These are phyloP conservation scores for Albula glossodonta DNA, from an alignment of 2,113 vertebrate genomes.

Conservation along the genomic window DNA sequence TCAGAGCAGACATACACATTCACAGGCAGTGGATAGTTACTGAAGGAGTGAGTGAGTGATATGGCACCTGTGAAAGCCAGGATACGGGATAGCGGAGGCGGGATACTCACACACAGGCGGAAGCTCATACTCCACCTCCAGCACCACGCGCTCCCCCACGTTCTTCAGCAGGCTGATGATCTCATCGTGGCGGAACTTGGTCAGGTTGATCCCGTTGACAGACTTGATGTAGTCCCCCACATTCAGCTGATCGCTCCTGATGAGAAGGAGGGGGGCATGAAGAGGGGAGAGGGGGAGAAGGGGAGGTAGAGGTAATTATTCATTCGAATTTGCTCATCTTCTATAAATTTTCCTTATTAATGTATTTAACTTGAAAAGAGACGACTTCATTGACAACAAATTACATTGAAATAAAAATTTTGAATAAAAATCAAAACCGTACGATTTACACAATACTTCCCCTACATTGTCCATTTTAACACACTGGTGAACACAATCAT, in stretches of 20 bases:
- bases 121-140: slow-evolving; percentile 96
- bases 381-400: no score
- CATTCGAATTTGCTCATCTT: no score
- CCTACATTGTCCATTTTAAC: no score
- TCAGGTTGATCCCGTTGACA: slow-evolving; percentile 96
- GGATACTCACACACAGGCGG: slow-evolving; percentile 88
- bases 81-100: not conserved
- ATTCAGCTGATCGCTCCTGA: slow-evolving; percentile 95
- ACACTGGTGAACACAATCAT: no score
- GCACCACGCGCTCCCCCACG: slow-evolving; percentile 90
- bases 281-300: not conserved
- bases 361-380: no score
- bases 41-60: not conserved
- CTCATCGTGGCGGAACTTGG: slow-evolving; percentile 95
- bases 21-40: not conserved
- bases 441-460: no score
- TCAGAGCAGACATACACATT: no score
- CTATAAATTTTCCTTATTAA: no score
- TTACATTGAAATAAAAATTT: no score
- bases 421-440: no score
- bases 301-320: not conserved
- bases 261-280: slow-evolving; percentile 23
- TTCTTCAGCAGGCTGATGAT: slow-evolving; percentile 98
- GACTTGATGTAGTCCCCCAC: slow-evolving; percentile 97
- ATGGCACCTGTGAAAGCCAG: not conserved